A percentile compares a stretch with the other conserved stretches of the same genome.
Evolutionary conservation across 2,797 vertebrate genomes (phyloP).

Genomic region (Enteromius trimaculatus): DNA sequence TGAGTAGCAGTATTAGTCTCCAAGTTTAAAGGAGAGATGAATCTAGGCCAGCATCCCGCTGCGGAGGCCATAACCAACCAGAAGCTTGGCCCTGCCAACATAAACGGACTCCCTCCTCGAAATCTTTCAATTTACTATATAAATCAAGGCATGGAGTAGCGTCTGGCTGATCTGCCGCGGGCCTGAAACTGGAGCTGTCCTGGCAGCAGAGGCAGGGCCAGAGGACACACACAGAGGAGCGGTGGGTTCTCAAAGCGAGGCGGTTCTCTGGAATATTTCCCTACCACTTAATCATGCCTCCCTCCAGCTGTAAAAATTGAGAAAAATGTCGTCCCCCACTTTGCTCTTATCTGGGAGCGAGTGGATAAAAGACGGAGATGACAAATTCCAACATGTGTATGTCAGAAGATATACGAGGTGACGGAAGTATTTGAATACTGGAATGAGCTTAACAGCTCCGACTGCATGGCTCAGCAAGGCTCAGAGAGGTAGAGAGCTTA

Average conservation of each 20-base stretch:
- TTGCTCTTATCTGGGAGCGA: conserved; percentile 52
- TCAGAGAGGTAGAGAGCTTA: conserved; percentile 41
- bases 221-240: conserved; percentile 53
- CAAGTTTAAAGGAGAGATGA: conserved; percentile 45
- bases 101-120: conserved; percentile 69
- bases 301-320: conserved; percentile 66
- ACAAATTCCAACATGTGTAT: conserved; percentile 61
- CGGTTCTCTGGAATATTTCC: conserved; percentile 60
- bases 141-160: conserved; percentile 63
- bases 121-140: conserved; percentile 69
- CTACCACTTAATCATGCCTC: conserved; percentile 63
- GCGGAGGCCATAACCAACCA: conserved; percentile 49
- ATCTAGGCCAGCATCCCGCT: conserved; percentile 15
- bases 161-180: conserved; percentile 48
- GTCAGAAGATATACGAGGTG: conserved; percentile 62
- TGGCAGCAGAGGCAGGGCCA: conserved; percentile 32
- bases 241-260: conserved; percentile 42
- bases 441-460: conserved; percentile 53
- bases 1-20: conserved; percentile 43
- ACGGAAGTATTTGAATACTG: conserved; percentile 54
- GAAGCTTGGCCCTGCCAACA: conserved; percentile 63
- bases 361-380: conserved; percentile 57
- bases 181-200: conserved; percentile 54
- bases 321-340: conserved; percentile 58
- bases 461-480: conserved; percentile 39